Percentiles rank a stretch among this genome's conserved stretches.
Evolutionary conservation across 2,888 invertebrate genomes (phyloP).

Genomic region (Papilio gigon): DNA sequence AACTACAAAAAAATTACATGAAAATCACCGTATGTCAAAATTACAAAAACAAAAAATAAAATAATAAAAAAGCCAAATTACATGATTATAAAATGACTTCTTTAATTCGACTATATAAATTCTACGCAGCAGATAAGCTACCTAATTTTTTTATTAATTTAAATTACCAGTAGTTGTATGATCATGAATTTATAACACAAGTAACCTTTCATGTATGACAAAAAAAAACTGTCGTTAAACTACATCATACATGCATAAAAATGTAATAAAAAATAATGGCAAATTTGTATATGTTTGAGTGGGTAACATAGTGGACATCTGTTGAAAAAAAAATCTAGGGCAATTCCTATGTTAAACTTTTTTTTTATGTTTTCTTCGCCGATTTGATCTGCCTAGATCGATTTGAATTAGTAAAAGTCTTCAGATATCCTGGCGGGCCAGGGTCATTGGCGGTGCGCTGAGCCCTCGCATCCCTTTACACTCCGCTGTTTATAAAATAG

Average conservation of each 20-base stretch:
- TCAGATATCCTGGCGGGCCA: too few species aligned
- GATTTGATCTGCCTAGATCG: too few species aligned
- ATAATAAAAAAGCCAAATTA: background rate
- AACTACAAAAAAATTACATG: too few species aligned
- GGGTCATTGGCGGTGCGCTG: too few species aligned
- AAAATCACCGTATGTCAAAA: background rate
- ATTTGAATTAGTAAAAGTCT: too few species aligned
- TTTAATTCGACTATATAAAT: constrained; percentile 17
- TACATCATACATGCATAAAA: constrained; percentile 2
- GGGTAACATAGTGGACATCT: too few species aligned
- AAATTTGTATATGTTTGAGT: too few species aligned
- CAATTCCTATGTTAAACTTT: too few species aligned
- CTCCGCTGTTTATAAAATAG: too few species aligned
- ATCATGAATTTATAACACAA: background rate
- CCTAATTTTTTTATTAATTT: constrained; percentile 13
- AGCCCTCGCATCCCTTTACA: too few species aligned
- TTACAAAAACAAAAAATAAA: background rate
- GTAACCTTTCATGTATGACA: background rate
- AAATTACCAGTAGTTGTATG: background rate
- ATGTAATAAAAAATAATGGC: background rate
- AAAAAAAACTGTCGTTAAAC: constrained; percentile 7
- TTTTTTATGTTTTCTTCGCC: too few species aligned
- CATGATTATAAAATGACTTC: background rate
- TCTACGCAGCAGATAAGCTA: constrained; percentile 1
- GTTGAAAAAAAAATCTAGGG: too few species aligned